These are phyloP conservation scores for Alloplasta piceator DNA, from an alignment of 2,888 invertebrate species.

Conservation along the genomic window DNA sequence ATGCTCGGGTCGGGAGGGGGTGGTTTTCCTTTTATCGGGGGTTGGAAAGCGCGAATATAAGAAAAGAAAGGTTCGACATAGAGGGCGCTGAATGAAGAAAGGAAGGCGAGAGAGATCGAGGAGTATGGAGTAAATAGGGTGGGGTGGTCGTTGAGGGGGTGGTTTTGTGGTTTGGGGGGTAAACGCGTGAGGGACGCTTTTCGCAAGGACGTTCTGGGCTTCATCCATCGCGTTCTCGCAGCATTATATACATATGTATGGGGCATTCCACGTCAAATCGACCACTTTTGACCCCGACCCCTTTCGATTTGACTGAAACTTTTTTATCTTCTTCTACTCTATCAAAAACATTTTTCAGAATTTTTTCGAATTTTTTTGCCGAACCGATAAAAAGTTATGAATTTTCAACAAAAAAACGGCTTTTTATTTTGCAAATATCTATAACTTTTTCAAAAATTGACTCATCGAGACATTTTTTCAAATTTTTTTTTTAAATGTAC, in stretches of 20 bases:
- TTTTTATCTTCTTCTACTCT: too few species aligned
- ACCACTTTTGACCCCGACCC: too few species aligned
- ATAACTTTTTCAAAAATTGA: too few species aligned
- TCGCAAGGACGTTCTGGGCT: constrained; percentile 78
- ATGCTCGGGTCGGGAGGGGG: not conserved
- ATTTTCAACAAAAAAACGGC: constrained; percentile 7
- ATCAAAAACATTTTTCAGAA: too few species aligned
- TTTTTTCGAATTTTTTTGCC: too few species aligned
- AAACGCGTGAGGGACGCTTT: constrained; percentile 76
- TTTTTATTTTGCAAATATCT: too few species aligned
- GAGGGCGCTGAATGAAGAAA: constrained; percentile 29
- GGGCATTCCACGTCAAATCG: too few species aligned
- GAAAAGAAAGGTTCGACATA: constrained; percentile 72
- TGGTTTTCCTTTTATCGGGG: constrained; percentile 32
- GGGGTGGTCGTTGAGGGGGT: constrained; percentile 43
- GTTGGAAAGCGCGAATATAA: constrained; percentile 70
- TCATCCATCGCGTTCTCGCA: constrained; percentile 71
- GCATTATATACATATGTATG: constrained; percentile 15
- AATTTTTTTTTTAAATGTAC: too few species aligned
- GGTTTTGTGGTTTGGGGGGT: constrained; percentile 72
- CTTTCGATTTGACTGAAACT: too few species aligned
- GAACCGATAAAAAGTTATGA: too few species aligned
- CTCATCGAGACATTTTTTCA: too few species aligned
- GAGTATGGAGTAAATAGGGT: constrained; percentile 18
- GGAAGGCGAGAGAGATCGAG: constrained; percentile 25